phyloP scores from a whole-genome alignment of 1,140 invertebrate species.

The Myzus persicae region DNA sequence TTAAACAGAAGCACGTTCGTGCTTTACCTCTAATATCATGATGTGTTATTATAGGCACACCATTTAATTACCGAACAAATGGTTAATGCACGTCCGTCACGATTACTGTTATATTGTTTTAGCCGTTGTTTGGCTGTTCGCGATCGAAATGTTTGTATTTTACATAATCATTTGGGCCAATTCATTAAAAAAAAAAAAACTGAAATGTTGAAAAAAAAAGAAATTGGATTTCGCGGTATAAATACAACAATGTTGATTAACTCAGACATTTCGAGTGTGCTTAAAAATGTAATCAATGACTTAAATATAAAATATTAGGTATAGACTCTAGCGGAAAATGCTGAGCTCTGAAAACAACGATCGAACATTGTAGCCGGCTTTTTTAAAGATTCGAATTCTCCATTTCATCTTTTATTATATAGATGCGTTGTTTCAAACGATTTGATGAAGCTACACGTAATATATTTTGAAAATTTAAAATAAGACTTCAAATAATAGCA shows the following conservation, averaged over 20 bases:
- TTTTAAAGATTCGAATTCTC: background rate
- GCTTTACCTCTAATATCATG: conserved; percentile 16
- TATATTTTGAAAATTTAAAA: background rate
- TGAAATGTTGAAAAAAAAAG: background rate
- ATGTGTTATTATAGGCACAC: background rate
- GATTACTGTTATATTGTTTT: background rate
- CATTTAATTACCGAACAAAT: background rate
- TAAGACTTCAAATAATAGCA: background rate
- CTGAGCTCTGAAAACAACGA: background rate
- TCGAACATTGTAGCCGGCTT: background rate
- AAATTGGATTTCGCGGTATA: background rate
- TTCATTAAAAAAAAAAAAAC: background rate
- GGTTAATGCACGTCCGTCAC: conserved; percentile 7
- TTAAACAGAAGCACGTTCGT: conserved; percentile 32
- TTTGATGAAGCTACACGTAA: background rate
- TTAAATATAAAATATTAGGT: background rate
- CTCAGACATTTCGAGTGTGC: background rate
- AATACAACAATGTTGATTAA: background rate
- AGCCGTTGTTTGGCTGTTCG: background rate
- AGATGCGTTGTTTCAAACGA: background rate
- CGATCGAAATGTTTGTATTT: background rate
- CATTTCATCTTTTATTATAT: background rate
- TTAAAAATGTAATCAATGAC: background rate
- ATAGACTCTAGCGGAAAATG: background rate
- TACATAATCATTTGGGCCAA: background rate